Base-by-base conservation (phyloP, 1,140 invertebrate species). In the Battus philenor region DNA sequence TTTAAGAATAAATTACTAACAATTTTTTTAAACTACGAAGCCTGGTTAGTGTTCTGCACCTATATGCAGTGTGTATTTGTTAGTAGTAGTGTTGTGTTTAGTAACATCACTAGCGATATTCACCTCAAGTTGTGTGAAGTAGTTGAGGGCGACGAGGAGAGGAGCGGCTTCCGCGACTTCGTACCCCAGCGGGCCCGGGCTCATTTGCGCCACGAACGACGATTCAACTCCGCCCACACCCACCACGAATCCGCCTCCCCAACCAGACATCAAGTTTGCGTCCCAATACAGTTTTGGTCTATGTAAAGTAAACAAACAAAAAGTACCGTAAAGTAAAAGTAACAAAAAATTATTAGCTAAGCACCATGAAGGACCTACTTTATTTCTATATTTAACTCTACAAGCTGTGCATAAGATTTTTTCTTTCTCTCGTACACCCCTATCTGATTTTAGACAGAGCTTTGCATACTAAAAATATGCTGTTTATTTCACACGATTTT, bases 161-260 rank as follows among this genome's bases (percentile, higher is more conserved):
- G 93, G 88, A 1, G 95, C 90, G 9, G 93, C 72, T 79, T 94
- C 91, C 1, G 88, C 86, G 72, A 93, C 83, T 11, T 87, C 71
- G 64, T 88, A 91, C 27, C 92, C 88, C 0, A 73, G 87, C 20
- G 95, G 90, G 47, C 90, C 90, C 10, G 89, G 88, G 31, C 89
- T 88, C 11, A 88, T 84, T 70, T 94, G 93, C 46, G 87, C 86
- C 11, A 96, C 85, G 79, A 91, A 96, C 1, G 90, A 89, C 0
- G 93, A 94, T 76, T 97, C 95, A 32, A 94, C 89, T 20, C 93
- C 92, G 13, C 94, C 94, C 51, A 97, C 88, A n/a, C 94, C 94
- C 51, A 93, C 88, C 43, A 95, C 89, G 64, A 89, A 90, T 52
- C 89, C 34, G 12, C 1, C 32, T 54, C 44, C 38, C 7, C 38